Evolutionary conservation across 2,888 invertebrate genomes (phyloP), one percentile per base, ranked within the genome.

Genomic region (Patella caerulea): DNA sequence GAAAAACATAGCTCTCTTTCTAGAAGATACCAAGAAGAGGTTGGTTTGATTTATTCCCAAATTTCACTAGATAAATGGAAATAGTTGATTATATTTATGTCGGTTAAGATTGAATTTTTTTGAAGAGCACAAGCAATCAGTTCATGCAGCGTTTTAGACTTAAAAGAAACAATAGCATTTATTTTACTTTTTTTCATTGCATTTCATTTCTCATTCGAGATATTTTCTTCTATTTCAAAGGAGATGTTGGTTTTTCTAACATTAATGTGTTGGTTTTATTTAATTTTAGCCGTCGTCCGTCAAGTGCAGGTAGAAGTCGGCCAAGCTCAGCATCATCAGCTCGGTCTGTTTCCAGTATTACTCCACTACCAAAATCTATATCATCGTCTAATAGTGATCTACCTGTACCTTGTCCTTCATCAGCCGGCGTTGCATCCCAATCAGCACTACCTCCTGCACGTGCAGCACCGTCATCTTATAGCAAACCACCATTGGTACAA

Each of bases 1-100:
- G 81, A 89, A 88, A 81, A 91, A 92, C 79, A 92, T 92, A 75
- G 89, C 91, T 59, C 83, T 91, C 76, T 92, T 92, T 81, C 85
- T 92, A 45, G 91, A 92, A 79, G 91, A 92, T 78, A 92, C 91
- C 5, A 88, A 88, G 76, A 87, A 87, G 81, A 89, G 86, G 90
- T 88, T 78, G 71, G 73, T 12, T 12, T 17, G 24, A 11, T n/a
- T 45, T 53, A 71, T 29, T 80, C 76, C 75, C 76, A 81, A 79
- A 78, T 82, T 82, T 55, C 81, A 82, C 69, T 78, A 80, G 29
- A 72, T 74, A 54, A 79, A 79, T 80, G 79, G 77, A 55, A 76
- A 75, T n/a, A 73, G 59, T 45, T 45, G 7, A 45, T 7, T 45
- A 45, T 7, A 45, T 45, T 45, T 45, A 9, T 9, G 45, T 45